Percentiles rank a stretch among this genome's conserved stretches.
Conservation (phyloP, 2,888 invertebrate genomes). For the Cynaeus angustus region DNA sequence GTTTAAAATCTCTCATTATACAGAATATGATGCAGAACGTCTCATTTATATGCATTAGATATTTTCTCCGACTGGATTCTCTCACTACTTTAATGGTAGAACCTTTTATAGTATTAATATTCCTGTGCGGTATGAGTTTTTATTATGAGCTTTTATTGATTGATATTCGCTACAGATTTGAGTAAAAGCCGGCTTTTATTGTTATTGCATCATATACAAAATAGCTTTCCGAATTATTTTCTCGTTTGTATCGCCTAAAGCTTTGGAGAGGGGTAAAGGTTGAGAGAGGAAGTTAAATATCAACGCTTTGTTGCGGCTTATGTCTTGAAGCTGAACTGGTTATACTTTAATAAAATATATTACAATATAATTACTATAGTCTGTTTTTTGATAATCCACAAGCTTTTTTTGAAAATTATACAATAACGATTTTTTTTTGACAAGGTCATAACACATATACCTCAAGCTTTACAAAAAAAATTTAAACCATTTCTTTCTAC, state of each 20-base stretch:
- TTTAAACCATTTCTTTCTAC: too few relatives aligned
- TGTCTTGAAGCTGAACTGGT: too few relatives aligned
- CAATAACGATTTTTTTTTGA: too few relatives aligned
- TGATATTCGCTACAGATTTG: conserved; percentile 53
- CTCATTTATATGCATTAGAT: conserved; percentile 64
- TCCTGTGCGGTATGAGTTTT: conserved; percentile 55
- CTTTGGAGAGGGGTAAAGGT: background rate
- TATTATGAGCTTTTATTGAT: conserved; percentile 48
- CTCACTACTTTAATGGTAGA: conserved; percentile 55
- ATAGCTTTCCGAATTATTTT: conserved; percentile 50
- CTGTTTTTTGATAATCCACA: too few relatives aligned
- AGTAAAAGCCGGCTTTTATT: conserved; percentile 50
- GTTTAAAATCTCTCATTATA: conserved; percentile 54
- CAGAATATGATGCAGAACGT: conserved; percentile 54
- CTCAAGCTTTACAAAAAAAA: too few relatives aligned
- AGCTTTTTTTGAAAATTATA: too few relatives aligned
- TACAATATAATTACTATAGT: too few relatives aligned
- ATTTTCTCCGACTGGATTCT: conserved; percentile 61
- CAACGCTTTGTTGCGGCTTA: background rate
- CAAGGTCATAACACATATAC: too few relatives aligned
- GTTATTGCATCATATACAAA: conserved; percentile 50
- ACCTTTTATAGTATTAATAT: conserved; percentile 61
- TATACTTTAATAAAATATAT: too few relatives aligned
- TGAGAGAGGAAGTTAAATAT: background rate
- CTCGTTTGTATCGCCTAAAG: conserved; percentile 35